Conservation (phyloP, 2,113 vertebrate species). For the Chinchilla lanigera region DNA sequence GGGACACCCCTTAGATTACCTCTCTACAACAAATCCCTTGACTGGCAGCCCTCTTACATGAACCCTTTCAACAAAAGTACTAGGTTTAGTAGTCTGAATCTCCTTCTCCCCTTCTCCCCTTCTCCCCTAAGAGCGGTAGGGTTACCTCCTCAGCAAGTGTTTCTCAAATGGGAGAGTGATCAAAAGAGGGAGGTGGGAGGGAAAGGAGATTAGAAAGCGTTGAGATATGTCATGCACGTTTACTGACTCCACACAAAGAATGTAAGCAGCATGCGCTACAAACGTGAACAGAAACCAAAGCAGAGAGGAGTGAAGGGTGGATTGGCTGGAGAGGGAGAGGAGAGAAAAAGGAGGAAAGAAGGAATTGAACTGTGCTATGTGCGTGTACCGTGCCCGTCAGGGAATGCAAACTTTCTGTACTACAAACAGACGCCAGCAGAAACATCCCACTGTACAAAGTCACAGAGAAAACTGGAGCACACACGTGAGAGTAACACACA, state of each 20-base stretch:
- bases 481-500: background rate
- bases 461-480: background rate
- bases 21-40: background rate
- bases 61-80: background rate
- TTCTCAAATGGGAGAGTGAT: background rate
- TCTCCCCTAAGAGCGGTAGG: background rate
- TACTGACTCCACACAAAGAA: background rate
- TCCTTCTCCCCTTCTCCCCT: background rate
- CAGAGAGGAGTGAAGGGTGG: background rate
- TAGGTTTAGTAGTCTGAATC: no score
- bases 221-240: fast-evolving
- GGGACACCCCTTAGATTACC: background rate
- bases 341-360: background rate
- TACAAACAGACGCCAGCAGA: background rate
- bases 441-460: background rate
- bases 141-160: background rate
- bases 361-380: background rate
- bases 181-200: background rate
- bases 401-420: background rate
- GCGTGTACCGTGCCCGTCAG: background rate
- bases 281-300: background rate
- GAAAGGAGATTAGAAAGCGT: background rate
- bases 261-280: background rate
- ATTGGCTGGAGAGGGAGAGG: background rate
- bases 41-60: background rate